These are phyloP conservation scores for Atta texana DNA, from an alignment of 1,140 invertebrate species.

Conservation along the genomic window DNA sequence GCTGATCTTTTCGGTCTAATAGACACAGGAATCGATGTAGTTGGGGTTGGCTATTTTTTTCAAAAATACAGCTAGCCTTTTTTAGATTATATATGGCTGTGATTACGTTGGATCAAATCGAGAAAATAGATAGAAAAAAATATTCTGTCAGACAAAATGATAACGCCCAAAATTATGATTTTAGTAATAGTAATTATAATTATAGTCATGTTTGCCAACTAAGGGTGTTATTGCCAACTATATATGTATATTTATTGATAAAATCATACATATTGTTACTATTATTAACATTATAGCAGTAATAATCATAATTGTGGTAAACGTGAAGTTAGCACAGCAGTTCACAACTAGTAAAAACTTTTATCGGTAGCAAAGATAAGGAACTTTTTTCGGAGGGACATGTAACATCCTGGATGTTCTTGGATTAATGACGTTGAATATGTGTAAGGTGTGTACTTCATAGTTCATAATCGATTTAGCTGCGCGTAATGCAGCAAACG, in stretches of 20 bases:
- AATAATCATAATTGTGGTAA: too few relatives aligned
- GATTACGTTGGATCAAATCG: neutral
- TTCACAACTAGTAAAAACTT: too few relatives aligned
- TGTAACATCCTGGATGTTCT: neutral
- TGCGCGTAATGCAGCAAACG: slow-evolving; percentile 47
- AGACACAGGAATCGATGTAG: neutral
- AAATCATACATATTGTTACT: too few relatives aligned
- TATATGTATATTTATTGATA: too few relatives aligned
- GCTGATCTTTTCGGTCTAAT: neutral
- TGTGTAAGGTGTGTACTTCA: neutral
- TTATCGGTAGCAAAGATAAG: neutral
- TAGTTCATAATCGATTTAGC: slow-evolving; percentile 46
- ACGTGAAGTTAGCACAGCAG: too few relatives aligned
- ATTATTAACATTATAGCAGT: too few relatives aligned
- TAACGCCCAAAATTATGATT: too few relatives aligned
- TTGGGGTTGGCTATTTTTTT: slow-evolving; percentile 5
- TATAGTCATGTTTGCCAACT: too few relatives aligned
- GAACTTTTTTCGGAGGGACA: neutral
- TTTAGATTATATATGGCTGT: neutral
- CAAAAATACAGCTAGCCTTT: neutral
- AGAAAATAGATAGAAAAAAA: neutral
- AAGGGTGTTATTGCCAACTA: too few relatives aligned
- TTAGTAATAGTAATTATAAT: too few relatives aligned
- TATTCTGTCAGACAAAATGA: neutral
- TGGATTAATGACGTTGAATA: neutral